Base-by-base conservation (phyloP, 2,113 vertebrate genomes). In the Crotalus helleri region DNA sequence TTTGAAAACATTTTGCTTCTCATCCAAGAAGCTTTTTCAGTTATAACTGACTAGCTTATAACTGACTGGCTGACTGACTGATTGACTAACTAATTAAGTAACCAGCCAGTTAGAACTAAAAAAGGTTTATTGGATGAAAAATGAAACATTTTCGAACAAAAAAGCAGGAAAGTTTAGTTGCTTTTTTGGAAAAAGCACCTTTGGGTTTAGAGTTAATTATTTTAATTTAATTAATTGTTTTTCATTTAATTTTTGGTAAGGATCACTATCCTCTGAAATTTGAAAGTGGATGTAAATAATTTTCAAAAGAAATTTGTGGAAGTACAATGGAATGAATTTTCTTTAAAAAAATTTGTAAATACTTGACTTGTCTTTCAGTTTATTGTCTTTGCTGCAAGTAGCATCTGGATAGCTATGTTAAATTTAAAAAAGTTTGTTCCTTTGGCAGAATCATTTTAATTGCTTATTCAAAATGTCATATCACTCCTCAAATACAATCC, bases 261-360 rank as follows among this genome's bases (percentile, higher is more conserved):
- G 64, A 17, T 21, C 17, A 19, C 17, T 51, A 6, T 46, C 5
- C 89, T 91, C 6, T 91, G 92, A 85, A 54, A 90, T 87, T 21
- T 85, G 46, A 51, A 0, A 91, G 69, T 21, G 64, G 7, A 57
- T 26, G 26, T 92, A 59, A 10, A 87, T 90, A 21, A 39, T 39
- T 95, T 91, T 51, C 26, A 46, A 85, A 85, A 93, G 90, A 64
- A 93, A 44, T 74, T 12, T 93, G 1, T 1, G 1, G 85, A 94
- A 57, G 53, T 51, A 89, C 90, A 61, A 26, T 74, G 8, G 91
- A 95, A 61, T 0, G 49, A 92, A 12, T 49, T 49, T 90, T 46
- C 26, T 86, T 13, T 23, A 54, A 49, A 94, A 85, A 59, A 2
- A 39, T 2, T 87, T 39, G 21, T 93, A 26, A 94, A 92, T 95